Evolutionary conservation across 1,140 invertebrate species (phyloP).

Genomic region (Bilobella aurantiaca): DNA sequence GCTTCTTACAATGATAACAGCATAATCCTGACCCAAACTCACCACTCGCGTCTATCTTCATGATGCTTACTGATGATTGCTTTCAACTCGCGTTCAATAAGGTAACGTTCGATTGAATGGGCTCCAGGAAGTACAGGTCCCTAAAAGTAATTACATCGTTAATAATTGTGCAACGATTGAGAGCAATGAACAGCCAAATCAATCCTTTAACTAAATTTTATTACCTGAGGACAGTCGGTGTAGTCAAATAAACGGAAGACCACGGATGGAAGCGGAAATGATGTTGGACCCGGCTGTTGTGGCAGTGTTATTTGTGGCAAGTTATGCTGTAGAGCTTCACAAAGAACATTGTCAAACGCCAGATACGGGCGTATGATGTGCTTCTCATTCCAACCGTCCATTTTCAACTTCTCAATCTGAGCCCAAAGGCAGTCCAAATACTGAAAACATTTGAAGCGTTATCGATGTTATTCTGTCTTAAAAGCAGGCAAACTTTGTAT

Average conservation of each 20-base stretch:
- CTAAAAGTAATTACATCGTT: neutral
- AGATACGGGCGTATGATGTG: constrained; percentile 91
- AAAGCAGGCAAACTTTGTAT: too few relatives aligned
- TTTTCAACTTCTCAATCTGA: constrained; percentile 80
- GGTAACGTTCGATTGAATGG: constrained; percentile 92
- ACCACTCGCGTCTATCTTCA: constrained; percentile 87
- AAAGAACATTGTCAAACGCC: constrained; percentile 87
- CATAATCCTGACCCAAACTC: constrained; percentile 31
- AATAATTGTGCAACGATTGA: too few relatives aligned
- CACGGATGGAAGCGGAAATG: constrained; percentile 81
- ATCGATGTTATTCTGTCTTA: too few relatives aligned
- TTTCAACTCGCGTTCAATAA: constrained; percentile 93
- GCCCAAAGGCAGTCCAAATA: constrained; percentile 96
- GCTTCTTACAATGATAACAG: neutral
- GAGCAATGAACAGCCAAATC: neutral
- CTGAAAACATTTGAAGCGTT: constrained; percentile 37
- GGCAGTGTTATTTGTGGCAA: constrained; percentile 77
- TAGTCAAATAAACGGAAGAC: constrained; percentile 96
- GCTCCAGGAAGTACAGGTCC: constrained; percentile 65
- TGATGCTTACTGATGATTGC: constrained; percentile 85
- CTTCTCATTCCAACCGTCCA: constrained; percentile 94
- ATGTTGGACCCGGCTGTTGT: constrained; percentile 75
- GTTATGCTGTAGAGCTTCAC: constrained; percentile 91
- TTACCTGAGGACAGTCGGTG: constrained; percentile 88
- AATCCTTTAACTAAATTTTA: neutral